Evolutionary conservation across 2,113 vertebrate genomes (phyloP).

Genomic region (Thinocorus orbignyianus): DNA sequence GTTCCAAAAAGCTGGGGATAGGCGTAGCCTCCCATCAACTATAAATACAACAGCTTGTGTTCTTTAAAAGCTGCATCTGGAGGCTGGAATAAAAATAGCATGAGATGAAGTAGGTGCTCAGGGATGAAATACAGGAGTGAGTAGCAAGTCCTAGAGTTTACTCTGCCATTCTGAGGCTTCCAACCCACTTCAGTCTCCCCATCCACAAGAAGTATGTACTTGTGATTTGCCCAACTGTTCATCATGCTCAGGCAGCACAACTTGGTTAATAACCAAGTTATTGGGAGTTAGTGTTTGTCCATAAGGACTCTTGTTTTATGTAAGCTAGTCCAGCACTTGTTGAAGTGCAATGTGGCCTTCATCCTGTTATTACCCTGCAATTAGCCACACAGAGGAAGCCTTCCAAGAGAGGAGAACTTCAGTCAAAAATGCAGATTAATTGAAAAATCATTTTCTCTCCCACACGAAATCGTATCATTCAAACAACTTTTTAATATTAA

Average conservation of each 20-base stretch:
- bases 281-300: neutral
- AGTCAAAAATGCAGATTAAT: neutral
- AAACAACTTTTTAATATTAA: neutral
- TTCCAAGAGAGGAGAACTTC: neutral
- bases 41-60: neutral
- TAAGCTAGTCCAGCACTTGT: neutral
- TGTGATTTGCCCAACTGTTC: neutral
- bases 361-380: neutral
- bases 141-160: neutral
- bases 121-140: neutral
- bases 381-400: neutral
- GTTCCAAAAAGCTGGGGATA: neutral
- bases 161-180: neutral
- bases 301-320: neutral
- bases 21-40: neutral
- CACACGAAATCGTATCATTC: neutral
- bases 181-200: neutral
- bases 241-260: neutral
- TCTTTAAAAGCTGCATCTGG: neutral
- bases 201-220: neutral
- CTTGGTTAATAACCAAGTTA: neutral
- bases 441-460: neutral
- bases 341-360: neutral
- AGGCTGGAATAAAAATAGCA: neutral
- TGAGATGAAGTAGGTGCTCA: neutral